Evolutionary conservation across 2,888 invertebrate species (phyloP), one percentile per base, ranked within the genome.

Genomic region (Blomia tropicalis): DNA sequence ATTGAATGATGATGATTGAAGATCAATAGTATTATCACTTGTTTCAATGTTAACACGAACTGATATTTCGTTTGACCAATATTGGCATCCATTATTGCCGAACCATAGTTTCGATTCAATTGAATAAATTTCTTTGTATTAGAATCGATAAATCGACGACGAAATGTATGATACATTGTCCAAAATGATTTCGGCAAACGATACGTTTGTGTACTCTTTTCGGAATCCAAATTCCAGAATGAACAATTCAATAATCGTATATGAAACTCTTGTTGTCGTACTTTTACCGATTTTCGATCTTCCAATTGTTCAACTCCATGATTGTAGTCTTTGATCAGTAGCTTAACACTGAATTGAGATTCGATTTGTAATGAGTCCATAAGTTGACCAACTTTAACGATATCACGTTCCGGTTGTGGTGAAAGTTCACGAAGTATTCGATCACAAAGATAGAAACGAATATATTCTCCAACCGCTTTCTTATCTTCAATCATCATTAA

Each of bases 71-170:
- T 22, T 25, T n/a, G 22, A 25, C 14, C 27, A 47, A 47, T 11
- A n/a, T 47, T 7, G 22, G 51, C 51, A 7, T 11, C 51, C 7
- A 47, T 7, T 47, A 11, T 7, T 7, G 51, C 22, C 5, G 23
- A 47, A 7, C 51, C 51, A 27, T 47, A 47, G 51, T 47, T 47
- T 7, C 51, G 51, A 47, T 47, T 47, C 51, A 47, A 27, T 7
- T 47, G 22, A n/a, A 47, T 22, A 47, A 19, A 25, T n/a, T 47
- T 47, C 51, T 47, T 47, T 47, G 23, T 22, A 47, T 47, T 47
- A 7, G 7, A 11, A 7, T 22, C 11, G 11, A 27, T 47, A 47
- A 47, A 47, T 22, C n/a, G 23, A 27, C 51, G 11, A 11, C 27
- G 51, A 47, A 47, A 47, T 14, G 22, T 11, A n/a, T 27, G 7